These are phyloP conservation scores for Trichosurus vulpecula DNA, from an alignment of 2,797 vertebrate genomes.

Conservation along the genomic window DNA sequence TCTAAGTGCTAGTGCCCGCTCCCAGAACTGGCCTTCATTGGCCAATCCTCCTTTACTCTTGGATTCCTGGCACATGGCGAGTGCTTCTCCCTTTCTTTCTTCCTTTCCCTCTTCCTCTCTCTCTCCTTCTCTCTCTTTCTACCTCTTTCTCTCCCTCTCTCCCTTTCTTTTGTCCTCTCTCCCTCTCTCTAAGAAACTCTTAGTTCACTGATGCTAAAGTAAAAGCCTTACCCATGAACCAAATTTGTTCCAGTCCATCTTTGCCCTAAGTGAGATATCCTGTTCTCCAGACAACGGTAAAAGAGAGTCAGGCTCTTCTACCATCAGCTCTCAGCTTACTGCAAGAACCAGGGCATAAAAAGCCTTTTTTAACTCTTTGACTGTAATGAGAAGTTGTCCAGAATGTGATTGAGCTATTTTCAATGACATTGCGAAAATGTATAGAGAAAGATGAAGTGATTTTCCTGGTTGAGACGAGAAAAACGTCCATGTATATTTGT, in stretches of 20 bases:
- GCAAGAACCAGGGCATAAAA: not conserved
- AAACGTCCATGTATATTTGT: not conserved
- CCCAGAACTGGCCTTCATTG: not conserved
- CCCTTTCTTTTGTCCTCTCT: too few relatives aligned
- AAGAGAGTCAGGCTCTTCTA: not conserved
- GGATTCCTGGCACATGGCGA: not conserved
- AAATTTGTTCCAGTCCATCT: not conserved
- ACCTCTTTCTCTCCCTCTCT: not conserved
- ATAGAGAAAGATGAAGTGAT: not conserved
- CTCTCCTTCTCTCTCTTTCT: too few relatives aligned
- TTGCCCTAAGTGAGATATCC: not conserved
- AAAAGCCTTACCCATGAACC: not conserved
- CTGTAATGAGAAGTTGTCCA: not conserved
- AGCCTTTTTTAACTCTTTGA: not conserved
- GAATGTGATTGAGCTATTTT: not conserved
- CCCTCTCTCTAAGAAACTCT: not conserved
- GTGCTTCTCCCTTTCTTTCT: too few relatives aligned
- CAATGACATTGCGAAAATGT: not conserved
- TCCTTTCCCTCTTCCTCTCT: rapidly evolving
- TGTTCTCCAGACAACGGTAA: not conserved
- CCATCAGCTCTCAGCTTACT: not conserved
- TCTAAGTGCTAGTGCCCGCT: not conserved
- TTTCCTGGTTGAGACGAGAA: not conserved
- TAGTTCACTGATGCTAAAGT: not conserved
- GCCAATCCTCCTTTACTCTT: not conserved